Percentiles rank a stretch among this genome's conserved stretches.
Conservation (phyloP, 2,888 invertebrate genomes). For the Drosophila dives region DNA sequence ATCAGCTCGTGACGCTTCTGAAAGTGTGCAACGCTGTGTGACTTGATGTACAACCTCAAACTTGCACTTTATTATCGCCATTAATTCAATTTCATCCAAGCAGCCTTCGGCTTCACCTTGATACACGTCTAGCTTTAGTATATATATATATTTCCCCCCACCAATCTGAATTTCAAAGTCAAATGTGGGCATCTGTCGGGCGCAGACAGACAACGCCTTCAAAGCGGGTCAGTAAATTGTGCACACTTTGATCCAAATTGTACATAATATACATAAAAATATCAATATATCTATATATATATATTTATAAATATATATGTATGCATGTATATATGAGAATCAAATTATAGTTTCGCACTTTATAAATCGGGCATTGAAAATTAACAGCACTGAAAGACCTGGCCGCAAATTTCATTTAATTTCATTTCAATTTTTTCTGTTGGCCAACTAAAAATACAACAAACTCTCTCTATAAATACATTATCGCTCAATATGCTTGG, state of each 20-base stretch:
- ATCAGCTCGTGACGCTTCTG: constrained; percentile 30
- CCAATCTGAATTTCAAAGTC: constrained; percentile 45
- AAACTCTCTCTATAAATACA: constrained; percentile 78
- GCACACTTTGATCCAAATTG: constrained; percentile 65
- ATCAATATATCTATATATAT: background rate
- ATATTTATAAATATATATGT: background rate
- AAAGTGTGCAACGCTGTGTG: background rate
- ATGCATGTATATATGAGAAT: constrained; percentile 41
- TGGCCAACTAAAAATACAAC: constrained; percentile 65
- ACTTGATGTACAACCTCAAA: constrained; percentile 8
- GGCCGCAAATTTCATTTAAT: constrained; percentile 34
- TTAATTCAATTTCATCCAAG: constrained; percentile 36
- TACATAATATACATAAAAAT: background rate
- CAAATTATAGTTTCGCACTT: constrained; percentile 76
- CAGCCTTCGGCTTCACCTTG: background rate
- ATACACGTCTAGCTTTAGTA: background rate
- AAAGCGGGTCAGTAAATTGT: constrained; percentile 57
- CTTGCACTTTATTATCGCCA: constrained; percentile 2
- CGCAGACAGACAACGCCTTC: constrained; percentile 50
- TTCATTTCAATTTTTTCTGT: constrained; percentile 12
- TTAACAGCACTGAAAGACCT: constrained; percentile 71
- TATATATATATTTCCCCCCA: background rate
- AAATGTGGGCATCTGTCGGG: constrained; percentile 21
- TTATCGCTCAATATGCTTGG: constrained; percentile 69
- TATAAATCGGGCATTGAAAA: constrained; percentile 74